Percentiles rank a stretch among this genome's conserved stretches.
phyloP scores from a whole-genome alignment of 2,888 invertebrate genomes.

The Drosophila tanythrix region DNA sequence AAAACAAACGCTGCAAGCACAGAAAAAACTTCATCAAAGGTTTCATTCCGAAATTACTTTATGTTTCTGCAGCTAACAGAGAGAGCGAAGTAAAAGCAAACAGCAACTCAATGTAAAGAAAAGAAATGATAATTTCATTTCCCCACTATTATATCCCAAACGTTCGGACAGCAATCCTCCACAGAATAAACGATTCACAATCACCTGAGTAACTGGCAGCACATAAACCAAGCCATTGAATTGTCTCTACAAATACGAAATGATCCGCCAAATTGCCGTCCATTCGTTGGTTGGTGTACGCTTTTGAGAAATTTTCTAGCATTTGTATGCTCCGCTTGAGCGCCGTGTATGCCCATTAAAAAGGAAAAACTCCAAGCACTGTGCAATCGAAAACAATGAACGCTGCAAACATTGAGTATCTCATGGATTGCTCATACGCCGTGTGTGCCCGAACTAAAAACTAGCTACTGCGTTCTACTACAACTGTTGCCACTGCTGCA shows the following conservation, averaged over 20 bases:
- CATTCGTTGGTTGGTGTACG: conserved; percentile 39
- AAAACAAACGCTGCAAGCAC: conserved; percentile 14
- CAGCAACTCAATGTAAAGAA: conserved; percentile 7
- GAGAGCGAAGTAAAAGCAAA: neutral
- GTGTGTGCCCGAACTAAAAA: conserved; percentile 24
- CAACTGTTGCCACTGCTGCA: neutral
- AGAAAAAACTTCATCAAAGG: conserved; percentile 32
- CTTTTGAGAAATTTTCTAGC: conserved; percentile 44
- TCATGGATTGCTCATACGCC: conserved; percentile 44
- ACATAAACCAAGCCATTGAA: conserved; percentile 47
- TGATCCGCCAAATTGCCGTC: conserved; percentile 43
- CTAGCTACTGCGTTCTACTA: conserved; percentile 4
- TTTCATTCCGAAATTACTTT: conserved; percentile 32
- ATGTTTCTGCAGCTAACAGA: conserved; percentile 16
- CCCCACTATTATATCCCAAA: conserved; percentile 19
- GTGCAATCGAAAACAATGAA: conserved; percentile 44
- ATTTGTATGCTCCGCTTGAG: conserved; percentile 59
- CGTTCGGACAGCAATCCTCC: conserved; percentile 31
- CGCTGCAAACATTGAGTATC: conserved; percentile 32
- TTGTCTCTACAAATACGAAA: conserved; percentile 50
- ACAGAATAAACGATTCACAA: conserved; percentile 54
- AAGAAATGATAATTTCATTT: conserved; percentile 48
- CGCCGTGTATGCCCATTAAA: conserved; percentile 51
- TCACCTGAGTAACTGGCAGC: conserved; percentile 49
- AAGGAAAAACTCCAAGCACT: conserved; percentile 34